A percentile compares a stretch with the other conserved stretches of the same genome.
Conservation (phyloP, 1,140 invertebrate species). For the Diachasma alloeum region DNA sequence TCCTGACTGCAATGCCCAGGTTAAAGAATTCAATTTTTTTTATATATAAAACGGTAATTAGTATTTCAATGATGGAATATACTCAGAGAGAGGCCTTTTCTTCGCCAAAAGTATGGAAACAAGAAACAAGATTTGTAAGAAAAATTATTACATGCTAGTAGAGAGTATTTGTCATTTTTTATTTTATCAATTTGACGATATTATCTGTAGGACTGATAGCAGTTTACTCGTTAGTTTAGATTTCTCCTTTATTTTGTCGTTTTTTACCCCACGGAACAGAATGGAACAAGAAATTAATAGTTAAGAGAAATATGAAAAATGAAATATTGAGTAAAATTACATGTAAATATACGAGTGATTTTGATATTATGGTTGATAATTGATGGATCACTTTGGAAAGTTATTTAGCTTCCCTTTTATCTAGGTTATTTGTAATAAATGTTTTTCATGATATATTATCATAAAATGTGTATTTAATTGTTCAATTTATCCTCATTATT, state of each 20-base stretch:
- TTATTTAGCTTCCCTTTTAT: not conserved
- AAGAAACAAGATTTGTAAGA: not conserved
- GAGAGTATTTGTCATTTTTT: not conserved
- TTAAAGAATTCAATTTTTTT: not conserved
- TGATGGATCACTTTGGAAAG: not conserved
- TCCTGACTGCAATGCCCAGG: not conserved
- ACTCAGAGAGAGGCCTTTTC: not conserved
- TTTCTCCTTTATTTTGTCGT: not conserved
- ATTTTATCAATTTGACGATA: not conserved
- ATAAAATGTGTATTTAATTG: not conserved
- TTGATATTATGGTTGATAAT: not conserved
- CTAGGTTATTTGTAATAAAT: conserved; percentile 1
- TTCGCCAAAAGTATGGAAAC: not conserved
- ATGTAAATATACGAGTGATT: conserved; percentile 1
- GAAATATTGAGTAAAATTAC: not conserved
- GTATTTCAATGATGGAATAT: not conserved
- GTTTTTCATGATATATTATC: conserved; percentile 8
- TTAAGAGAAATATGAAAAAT: not conserved
- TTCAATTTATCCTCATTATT: not conserved
- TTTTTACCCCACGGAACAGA: not conserved
- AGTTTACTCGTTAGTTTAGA: not conserved
- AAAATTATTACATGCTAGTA: not conserved
- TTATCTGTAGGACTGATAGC: not conserved
- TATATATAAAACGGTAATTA: not conserved
- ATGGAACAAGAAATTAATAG: not conserved